Conservation (phyloP, 2,888 invertebrate genomes). For the Cantharis rustica region DNA sequence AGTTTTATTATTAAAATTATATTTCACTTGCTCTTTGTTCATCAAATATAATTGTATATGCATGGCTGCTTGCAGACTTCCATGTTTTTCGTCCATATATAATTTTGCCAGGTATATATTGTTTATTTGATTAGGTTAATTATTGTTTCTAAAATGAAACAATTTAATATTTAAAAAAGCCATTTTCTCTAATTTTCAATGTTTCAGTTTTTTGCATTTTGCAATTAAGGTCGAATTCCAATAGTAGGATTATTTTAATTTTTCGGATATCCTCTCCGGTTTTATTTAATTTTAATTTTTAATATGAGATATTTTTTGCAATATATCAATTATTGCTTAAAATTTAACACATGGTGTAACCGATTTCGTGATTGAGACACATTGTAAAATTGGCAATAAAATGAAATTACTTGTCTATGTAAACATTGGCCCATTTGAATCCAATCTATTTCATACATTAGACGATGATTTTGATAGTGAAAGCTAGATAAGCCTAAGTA, state of each 20-base stretch:
- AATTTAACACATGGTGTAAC: slow-evolving; percentile 1
- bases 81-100: not conserved
- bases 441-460: slow-evolving; percentile 42
- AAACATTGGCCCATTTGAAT: slow-evolving; percentile 33
- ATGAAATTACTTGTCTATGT: not conserved
- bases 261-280: not conserved
- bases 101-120: not conserved
- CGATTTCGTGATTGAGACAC: slow-evolving; percentile 3
- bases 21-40: not conserved
- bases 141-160: not conserved
- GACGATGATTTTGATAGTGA: slow-evolving; percentile 55
- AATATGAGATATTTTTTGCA: not conserved
- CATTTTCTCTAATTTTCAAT: not conserved
- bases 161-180: not conserved
- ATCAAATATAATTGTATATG: not conserved
- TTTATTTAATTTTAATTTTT: not conserved
- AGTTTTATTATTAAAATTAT: slow-evolving; percentile 20
- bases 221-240: not conserved
- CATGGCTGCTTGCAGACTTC: not conserved
- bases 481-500: slow-evolving; percentile 53
- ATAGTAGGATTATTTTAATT: not conserved
- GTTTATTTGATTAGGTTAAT: not conserved
- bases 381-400: slow-evolving; percentile 1
- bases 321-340: not conserved
- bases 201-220: too few relatives aligned